Conservation (phyloP, 2,797 vertebrate species). For the Ctenopoma multispine region DNA sequence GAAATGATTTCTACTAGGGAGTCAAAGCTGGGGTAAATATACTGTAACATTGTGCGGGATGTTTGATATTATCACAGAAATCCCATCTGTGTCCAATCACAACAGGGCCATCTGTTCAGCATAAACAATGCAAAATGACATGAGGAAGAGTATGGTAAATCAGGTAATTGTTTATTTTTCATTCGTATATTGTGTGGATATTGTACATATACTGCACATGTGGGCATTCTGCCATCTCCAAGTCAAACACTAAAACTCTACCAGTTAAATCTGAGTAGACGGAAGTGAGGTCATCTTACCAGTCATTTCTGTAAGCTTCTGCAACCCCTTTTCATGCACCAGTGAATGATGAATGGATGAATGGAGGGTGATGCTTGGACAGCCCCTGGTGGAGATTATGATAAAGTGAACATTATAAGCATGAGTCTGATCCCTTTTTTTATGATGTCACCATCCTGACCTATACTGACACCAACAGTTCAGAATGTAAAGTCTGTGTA, state of each 20-base stretch:
- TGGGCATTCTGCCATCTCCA: slow-evolving; percentile 6
- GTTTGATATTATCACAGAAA: slow-evolving; percentile 76
- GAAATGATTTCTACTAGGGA: slow-evolving; percentile 61
- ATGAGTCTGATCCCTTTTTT: slow-evolving; percentile 49
- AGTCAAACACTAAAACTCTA: no score
- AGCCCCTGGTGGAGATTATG: slow-evolving; percentile 80
- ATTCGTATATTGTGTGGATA: slow-evolving; percentile 10
- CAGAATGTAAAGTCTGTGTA: slow-evolving; percentile 40
- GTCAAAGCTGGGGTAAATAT: slow-evolving; percentile 67
- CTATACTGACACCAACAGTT: slow-evolving; percentile 72
- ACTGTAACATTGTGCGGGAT: slow-evolving; percentile 70
- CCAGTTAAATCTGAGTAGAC: slow-evolving; percentile 1
- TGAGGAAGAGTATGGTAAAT: slow-evolving; percentile 34
- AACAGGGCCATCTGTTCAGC: slow-evolving; percentile 75
- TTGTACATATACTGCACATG: slow-evolving; percentile 2
- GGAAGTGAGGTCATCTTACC: background rate
- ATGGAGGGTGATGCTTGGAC: slow-evolving; percentile 74
- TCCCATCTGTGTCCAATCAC: slow-evolving; percentile 80
- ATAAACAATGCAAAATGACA: slow-evolving; percentile 53
- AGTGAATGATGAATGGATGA: slow-evolving; percentile 60
- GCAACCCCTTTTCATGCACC: slow-evolving; percentile 24
- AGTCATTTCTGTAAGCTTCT: slow-evolving; percentile 1
- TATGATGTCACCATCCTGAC: slow-evolving; percentile 57
- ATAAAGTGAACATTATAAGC: slow-evolving; percentile 62
- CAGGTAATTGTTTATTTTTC: slow-evolving; percentile 35